A percentile compares a stretch with the other conserved stretches of the same genome.
These are phyloP conservation scores for Germaria angustata DNA, from an alignment of 2,888 invertebrate genomes.

Conservation along the genomic window DNA sequence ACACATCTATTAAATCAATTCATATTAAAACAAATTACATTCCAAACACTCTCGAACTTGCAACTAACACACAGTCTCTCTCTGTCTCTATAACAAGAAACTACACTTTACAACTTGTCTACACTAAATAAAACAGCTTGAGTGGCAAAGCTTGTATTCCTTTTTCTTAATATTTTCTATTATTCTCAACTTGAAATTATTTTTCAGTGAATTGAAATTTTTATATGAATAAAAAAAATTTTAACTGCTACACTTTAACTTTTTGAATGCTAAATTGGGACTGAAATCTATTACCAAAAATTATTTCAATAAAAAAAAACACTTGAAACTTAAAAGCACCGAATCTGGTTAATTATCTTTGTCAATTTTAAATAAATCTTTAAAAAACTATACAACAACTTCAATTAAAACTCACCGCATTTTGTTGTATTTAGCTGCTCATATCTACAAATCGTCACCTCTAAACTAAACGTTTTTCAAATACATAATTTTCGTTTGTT, in stretches of 20 bases:
- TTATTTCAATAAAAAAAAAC: background rate
- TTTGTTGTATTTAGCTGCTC: conserved; percentile 22
- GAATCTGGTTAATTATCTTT: background rate
- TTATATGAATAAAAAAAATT: too few relatives aligned
- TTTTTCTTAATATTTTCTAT: too few relatives aligned
- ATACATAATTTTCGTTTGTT: background rate
- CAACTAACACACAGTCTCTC: too few relatives aligned
- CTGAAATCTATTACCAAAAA: background rate
- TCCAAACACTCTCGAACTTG: too few relatives aligned
- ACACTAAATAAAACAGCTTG: conserved; percentile 11
- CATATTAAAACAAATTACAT: background rate
- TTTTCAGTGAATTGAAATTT: background rate
- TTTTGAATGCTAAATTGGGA: conserved; percentile 46
- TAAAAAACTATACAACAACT: conserved; percentile 1
- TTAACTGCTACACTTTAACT: too few relatives aligned
- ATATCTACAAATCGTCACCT: background rate
- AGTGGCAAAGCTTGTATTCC: too few relatives aligned
- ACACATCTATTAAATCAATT: too few relatives aligned
- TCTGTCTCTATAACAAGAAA: background rate
- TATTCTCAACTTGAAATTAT: too few relatives aligned
- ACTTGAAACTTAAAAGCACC: conserved; percentile 28
- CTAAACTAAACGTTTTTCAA: background rate
- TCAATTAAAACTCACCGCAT: conserved; percentile 50
- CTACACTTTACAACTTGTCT: background rate
- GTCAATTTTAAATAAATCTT: conserved; percentile 29